A percentile compares a stretch with the other conserved stretches of the same genome.
Evolutionary conservation across 1,140 invertebrate genomes (phyloP).

Genomic region (Zaprionus africanus): DNA sequence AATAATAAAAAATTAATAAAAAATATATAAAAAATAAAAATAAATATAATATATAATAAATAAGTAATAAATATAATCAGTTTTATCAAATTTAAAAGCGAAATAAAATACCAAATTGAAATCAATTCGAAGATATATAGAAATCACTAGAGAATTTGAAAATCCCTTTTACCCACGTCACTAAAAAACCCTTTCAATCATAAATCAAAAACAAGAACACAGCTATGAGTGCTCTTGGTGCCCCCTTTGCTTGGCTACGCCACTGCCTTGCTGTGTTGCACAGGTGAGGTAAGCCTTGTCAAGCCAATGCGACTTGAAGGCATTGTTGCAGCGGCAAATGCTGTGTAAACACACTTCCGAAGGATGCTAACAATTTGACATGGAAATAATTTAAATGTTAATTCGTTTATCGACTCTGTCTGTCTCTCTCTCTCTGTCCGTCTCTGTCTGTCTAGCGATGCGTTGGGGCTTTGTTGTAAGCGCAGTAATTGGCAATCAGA

Average conservation of each 20-base stretch:
- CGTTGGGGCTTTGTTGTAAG: constrained; percentile 45
- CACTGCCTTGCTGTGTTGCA: neutral
- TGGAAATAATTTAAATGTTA: constrained; percentile 79
- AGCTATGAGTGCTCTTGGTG: neutral
- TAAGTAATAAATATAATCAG: no score
- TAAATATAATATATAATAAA: no score
- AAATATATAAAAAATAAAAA: no score
- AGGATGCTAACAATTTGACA: constrained; percentile 52
- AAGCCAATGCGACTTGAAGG: constrained; percentile 19
- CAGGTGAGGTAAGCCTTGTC: constrained; percentile 5
- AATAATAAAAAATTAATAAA: no score
- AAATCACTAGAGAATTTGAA: no score
- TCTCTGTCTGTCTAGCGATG: constrained; percentile 16
- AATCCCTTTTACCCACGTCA: no score
- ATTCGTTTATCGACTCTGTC: constrained; percentile 71
- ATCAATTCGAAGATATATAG: no score
- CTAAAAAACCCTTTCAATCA: no score
- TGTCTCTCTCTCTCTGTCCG: neutral
- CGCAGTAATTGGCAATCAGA: constrained; percentile 72
- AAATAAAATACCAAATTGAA: no score
- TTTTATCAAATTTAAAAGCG: no score
- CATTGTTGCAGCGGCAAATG: constrained; percentile 46
- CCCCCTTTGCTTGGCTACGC: neutral
- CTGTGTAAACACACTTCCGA: constrained; percentile 50
- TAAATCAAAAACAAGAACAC: neutral